Evolutionary conservation across 2,888 invertebrate species (phyloP).

Genomic region (Dasypogon diadema): DNA sequence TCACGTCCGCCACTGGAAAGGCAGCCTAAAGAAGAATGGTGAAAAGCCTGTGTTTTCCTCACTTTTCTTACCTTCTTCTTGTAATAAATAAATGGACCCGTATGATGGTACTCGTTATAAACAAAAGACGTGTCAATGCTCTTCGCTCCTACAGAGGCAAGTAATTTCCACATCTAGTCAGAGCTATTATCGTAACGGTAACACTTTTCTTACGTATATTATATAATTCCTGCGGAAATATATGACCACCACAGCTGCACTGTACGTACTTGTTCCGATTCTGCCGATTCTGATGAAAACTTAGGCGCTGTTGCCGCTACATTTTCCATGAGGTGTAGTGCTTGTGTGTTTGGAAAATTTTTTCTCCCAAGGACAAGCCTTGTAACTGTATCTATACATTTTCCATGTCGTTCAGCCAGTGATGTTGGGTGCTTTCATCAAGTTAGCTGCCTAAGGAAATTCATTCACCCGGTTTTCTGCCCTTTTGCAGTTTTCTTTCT

Average conservation of each 20-base stretch:
- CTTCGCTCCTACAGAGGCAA: not conserved
- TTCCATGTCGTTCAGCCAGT: not conserved
- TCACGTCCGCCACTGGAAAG: constrained; percentile 46
- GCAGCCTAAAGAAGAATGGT: not conserved
- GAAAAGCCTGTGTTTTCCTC: constrained; percentile 18
- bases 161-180: no score
- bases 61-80: not conserved
- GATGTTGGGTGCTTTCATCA: not conserved
- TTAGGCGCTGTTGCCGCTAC: constrained; percentile 15
- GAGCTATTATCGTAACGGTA: constrained; percentile 38
- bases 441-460: no score
- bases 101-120: constrained; percentile 7
- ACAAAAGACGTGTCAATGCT: constrained; percentile 36
- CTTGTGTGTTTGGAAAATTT: constrained; percentile 4
- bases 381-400: constrained; percentile 31
- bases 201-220: constrained; percentile 41
- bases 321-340: not conserved
- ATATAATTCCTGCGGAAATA: constrained; percentile 43
- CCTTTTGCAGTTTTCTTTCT: no score
- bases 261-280: constrained; percentile 33
- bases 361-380: constrained; percentile 28
- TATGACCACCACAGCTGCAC: not conserved
- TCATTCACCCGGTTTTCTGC: no score
- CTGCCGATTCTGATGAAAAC: constrained; percentile 36
- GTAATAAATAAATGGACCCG: constrained; percentile 8